Evolutionary conservation across 2,113 vertebrate genomes (phyloP), one percentile per base, ranked within the genome.

Genomic region (Limanda limanda): DNA sequence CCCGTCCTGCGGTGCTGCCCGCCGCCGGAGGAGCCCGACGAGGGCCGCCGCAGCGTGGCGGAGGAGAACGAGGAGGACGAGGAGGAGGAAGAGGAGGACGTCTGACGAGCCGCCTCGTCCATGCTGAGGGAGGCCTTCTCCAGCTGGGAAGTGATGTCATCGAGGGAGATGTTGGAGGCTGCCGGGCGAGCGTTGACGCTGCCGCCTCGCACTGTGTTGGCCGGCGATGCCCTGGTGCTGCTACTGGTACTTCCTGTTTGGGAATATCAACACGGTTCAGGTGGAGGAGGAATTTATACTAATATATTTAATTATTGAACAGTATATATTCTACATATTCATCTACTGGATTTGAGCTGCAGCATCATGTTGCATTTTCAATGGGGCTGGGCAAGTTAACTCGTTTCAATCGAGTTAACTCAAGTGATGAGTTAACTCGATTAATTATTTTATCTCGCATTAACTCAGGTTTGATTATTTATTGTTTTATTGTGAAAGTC

Each of bases 101-200:
- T 96, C 68, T 99, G 97, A 17, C 96, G 96, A 1, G 97, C 98
- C 2, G 97, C 98, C 81, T 99, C 97, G n/a, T 99, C 97, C 97
- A 99, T 99, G 90, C 97, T 99, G 87, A 97, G 86, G 2, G 98
- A 99, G 11, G 98, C 98, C 90, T 96, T 96, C 87, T 99, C 98
- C 87, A 99, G 91, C 84, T 99, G 98, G 3, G 97, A 97, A 40
- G 98, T 98, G 94, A 99, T 98, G 87, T 99, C 98, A 40, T 98
- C 98, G 90, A 99, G 90, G 59, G 98, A 99, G 78, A 97, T 95
- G 57, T 98, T 96, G 73, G 96, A 95, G 73, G 95, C 95, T 0
- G 94, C 76, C 0, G 95, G 95, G 78, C 70, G 96, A 82, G 81
- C 77, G 90, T 91, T 91, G 85, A 91, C 92, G 84, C 93, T 73